Conservation (phyloP, 1,140 invertebrate species). For the Conus betulinus region DNA sequence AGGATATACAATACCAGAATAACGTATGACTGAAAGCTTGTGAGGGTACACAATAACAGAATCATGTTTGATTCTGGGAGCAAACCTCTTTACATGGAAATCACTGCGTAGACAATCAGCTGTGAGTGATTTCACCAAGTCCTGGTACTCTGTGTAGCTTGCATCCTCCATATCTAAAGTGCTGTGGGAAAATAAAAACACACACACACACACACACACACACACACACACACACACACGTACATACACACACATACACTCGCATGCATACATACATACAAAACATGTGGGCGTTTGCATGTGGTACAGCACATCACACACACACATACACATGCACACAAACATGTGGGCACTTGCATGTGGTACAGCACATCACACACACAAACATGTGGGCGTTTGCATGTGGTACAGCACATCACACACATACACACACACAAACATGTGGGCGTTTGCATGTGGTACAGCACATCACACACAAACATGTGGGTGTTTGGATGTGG, state of each 20-base stretch:
- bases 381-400: too few relatives aligned
- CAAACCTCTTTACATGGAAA: conserved; percentile 25
- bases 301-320: background rate
- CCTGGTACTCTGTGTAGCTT: background rate
- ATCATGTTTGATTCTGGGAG: background rate
- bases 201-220: background rate
- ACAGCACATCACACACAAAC: background rate
- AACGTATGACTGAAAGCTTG: too few relatives aligned
- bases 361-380: too few relatives aligned
- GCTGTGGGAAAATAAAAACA: background rate
- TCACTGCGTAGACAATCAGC: background rate
- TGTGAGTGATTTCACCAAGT: background rate
- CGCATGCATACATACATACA: background rate
- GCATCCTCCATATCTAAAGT: background rate
- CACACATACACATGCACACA: conserved; percentile 6
- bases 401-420: too few relatives aligned
- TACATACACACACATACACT: background rate
- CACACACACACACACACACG: background rate
- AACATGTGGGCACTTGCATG: background rate
- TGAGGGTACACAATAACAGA: background rate
- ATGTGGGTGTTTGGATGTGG: too few relatives aligned
- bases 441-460: too few relatives aligned
- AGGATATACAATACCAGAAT: too few relatives aligned
- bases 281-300: background rate
- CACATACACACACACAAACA: too few relatives aligned